Base-by-base conservation (phyloP, 2,113 vertebrate genomes). In the Tachuris rubrigastra region DNA sequence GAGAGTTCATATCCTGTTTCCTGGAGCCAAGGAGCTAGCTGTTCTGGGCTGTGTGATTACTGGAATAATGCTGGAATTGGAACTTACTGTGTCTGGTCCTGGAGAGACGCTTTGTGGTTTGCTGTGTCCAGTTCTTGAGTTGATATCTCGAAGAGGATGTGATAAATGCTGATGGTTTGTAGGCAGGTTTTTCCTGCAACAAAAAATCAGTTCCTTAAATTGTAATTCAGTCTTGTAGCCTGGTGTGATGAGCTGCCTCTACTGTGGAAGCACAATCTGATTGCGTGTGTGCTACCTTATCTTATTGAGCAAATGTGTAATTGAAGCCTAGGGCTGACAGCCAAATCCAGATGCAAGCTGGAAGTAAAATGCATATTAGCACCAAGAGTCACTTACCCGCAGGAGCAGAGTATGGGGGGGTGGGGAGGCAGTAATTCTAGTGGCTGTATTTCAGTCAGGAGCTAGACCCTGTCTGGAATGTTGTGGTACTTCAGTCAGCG, bases 321-420 rank as follows among this genome's bases (percentile, higher is more conserved):
- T 55, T 77, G 76, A 79, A 94, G 77, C 67, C 65, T 50, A 37
- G 85, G 87, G 92, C 95, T 90, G 68, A 49, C 82, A 94, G 87
- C 92, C 92, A 94, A 67, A 62, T 62, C 55, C 65, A 94, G 55
- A 55, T 91, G 23, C 66, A 60, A 85, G 62, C 87, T 85, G 81
- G 78, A 87, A 94, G 79, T 73, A 73, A 87, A 78, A 87, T 50
- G 50, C 18, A 0, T 62, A 13, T 87, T 55, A 58, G n/a, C 75
- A 71, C 56, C 12, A 25, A 14, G 71, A 83, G 33, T 67, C 41
- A 16, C 73, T 86, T 84, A 39, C 14, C 31, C 1, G 0, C 67
- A 66, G 79, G 63, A 88, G 23, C 21, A 63, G 74, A 46, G 49
- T 44, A 15, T 31, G 30, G 18, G 37, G 23, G 14, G 12, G 30